Percentiles rank a stretch among this genome's conserved stretches.
Conservation (phyloP, 2,888 invertebrate genomes). For the Eristalis intricaria region DNA sequence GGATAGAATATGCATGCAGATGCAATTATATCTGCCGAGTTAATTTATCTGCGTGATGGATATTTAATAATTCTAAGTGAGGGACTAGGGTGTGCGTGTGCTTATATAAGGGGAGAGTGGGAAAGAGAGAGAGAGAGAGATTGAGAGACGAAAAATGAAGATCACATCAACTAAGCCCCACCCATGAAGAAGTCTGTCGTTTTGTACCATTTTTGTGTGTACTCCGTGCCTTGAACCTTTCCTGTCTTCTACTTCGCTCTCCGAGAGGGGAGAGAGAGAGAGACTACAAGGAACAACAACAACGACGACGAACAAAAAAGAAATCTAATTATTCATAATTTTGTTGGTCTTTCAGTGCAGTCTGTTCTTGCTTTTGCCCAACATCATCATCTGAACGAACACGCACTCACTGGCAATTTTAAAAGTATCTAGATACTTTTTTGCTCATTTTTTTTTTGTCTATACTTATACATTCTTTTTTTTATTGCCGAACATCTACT, state of each 20-base stretch:
- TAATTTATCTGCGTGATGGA: slow-evolving; percentile 18
- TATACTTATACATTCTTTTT: slow-evolving; percentile 3
- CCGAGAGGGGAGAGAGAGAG: neutral
- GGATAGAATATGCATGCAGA: neutral
- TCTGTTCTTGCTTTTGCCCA: slow-evolving; percentile 11
- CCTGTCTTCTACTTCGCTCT: neutral
- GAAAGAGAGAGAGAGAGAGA: neutral
- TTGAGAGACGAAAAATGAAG: neutral
- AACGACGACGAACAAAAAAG: slow-evolving; percentile 1
- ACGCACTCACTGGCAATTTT: slow-evolving; percentile 61
- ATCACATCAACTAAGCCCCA: slow-evolving; percentile 37
- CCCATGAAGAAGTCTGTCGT: slow-evolving; percentile 23
- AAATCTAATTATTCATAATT: slow-evolving; percentile 57
- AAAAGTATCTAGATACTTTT: slow-evolving; percentile 43
- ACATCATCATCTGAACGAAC: slow-evolving; percentile 36
- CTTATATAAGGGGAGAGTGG: neutral
- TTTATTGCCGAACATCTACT: slow-evolving; percentile 38
- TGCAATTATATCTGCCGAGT: slow-evolving; percentile 15
- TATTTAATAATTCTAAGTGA: slow-evolving; percentile 30
- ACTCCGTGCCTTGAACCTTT: slow-evolving; percentile 29
- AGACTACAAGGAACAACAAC: neutral
- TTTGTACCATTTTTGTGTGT: neutral
- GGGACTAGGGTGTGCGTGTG: neutral
- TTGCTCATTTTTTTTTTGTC: neutral
- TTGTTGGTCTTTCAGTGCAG: neutral